Evolutionary conservation across 1,140 invertebrate species (phyloP).

Genomic region (Lethrus apterus): DNA sequence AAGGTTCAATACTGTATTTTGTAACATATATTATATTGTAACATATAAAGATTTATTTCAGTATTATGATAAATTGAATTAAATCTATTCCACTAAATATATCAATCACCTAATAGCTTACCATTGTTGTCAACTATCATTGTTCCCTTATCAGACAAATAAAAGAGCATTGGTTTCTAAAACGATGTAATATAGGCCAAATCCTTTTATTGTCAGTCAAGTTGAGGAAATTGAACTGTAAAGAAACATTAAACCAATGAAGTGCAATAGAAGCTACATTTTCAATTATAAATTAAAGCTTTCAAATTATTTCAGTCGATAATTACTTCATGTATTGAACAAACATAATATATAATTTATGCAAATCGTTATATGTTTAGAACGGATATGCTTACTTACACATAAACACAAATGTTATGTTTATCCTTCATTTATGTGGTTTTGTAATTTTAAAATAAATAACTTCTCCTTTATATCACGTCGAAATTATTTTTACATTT

Average conservation of each 20-base stretch:
- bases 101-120: slow-evolving; percentile 6
- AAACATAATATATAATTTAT: too few species aligned
- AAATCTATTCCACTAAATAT: slow-evolving; percentile 7
- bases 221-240: slow-evolving; percentile 9
- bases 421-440: too few species aligned
- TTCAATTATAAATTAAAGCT: not conserved
- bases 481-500: too few species aligned
- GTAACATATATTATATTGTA: too few species aligned
- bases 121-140: slow-evolving; percentile 6
- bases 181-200: not conserved
- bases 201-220: slow-evolving; percentile 4
- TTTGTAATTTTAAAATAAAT: too few species aligned
- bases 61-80: too few species aligned
- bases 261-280: not conserved
- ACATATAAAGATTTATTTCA: too few species aligned
- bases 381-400: not conserved
- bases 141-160: slow-evolving; percentile 12
- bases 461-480: too few species aligned
- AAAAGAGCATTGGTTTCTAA: slow-evolving; percentile 8
- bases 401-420: slow-evolving; percentile 5
- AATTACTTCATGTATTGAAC: too few species aligned
- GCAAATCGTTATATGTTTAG: not conserved
- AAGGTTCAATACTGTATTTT: too few species aligned
- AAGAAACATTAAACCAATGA: not conserved
- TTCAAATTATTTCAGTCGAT: slow-evolving; percentile 3